Conservation (phyloP, 2,888 invertebrate genomes). For the Dugesia japonica region DNA sequence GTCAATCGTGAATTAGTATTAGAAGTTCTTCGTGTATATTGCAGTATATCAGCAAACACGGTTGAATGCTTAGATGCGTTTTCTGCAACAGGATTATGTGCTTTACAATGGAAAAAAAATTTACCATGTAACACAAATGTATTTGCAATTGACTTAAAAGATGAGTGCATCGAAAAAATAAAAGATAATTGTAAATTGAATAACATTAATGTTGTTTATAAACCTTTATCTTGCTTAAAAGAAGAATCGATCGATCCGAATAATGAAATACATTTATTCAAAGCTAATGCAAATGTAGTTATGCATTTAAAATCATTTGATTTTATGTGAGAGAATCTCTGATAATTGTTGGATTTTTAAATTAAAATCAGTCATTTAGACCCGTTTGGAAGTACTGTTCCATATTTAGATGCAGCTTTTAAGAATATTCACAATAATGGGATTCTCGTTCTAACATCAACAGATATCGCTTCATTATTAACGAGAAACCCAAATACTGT, state of each 20-base stretch:
- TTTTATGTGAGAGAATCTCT: slow-evolving; percentile 39
- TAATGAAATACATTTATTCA: slow-evolving; percentile 37
- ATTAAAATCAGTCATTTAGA: slow-evolving; percentile 38
- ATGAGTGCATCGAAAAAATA: slow-evolving; percentile 31
- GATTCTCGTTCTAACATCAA: slow-evolving; percentile 40
- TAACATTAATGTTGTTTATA: slow-evolving; percentile 35
- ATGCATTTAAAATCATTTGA: slow-evolving; percentile 39
- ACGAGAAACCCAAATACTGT: slow-evolving; percentile 40
- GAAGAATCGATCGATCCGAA: not conserved
- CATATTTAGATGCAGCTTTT: slow-evolving; percentile 40
- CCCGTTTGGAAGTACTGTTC: slow-evolving; percentile 38
- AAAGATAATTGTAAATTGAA: slow-evolving; percentile 37
- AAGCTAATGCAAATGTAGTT: slow-evolving; percentile 37
- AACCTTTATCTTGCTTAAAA: slow-evolving; percentile 36
- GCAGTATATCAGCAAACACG: not conserved
- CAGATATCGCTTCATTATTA: slow-evolving; percentile 42
- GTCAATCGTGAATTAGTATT: not conserved
- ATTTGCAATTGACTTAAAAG: slow-evolving; percentile 37
- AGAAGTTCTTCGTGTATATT: not conserved
- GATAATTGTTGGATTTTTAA: not conserved
- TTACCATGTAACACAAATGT: slow-evolving; percentile 37
- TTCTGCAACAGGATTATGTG: slow-evolving; percentile 22
- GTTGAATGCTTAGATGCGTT: slow-evolving; percentile 34
- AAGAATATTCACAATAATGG: slow-evolving; percentile 40
- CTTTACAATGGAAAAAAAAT: slow-evolving; percentile 38